Base-by-base conservation (phyloP, 2,888 invertebrate species). In the Incurvaria masculella region DNA sequence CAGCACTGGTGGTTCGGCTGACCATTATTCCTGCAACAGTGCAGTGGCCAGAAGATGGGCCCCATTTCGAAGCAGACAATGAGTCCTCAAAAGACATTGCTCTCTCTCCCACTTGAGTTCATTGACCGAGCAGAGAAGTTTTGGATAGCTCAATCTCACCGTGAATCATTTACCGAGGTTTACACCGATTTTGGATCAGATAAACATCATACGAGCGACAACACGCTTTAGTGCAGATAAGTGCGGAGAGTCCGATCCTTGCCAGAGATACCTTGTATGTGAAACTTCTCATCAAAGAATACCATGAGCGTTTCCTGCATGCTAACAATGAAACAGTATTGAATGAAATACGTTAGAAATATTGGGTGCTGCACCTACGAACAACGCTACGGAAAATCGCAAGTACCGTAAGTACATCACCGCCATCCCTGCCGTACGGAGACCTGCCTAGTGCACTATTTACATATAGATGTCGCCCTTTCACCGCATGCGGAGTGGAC, bases 271-370 rank as follows among this genome's bases (percentile, higher is more conserved):
- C 21, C 2, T 46, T n/a, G n/a, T n/a, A 14, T 38, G 19, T 33
- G 18, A 14, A n/a, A 21, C 33, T 21, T 11, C 21, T 38, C 33
- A 39, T 8, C 38, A 42, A 19, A 47, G 5, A 52, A 23, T 48
- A 44, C 11, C 49, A 53, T 42, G 4, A 43, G 17, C 40, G 18
- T 2, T 41, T 43, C 18, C 33, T 39, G 10, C 51, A 53, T 27
- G 44, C 43, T 14, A 48, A 43, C 1, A 19, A 11, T 4, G 49
- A 51, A 6, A 49, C 49, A 17, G 49, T 52, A 10, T 21, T 53
- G 10, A 52, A 51, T 21, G 45, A 49, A 10, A 8, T 53, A 8
- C 21, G 49, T n/a, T 46, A 52, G 38, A 48, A 44, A 23, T 53
- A 43, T 23, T 50, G 51, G 44, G 49, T 53, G 20, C 4, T 46